A percentile compares a stretch with the other conserved stretches of the same genome.
Conservation (phyloP, 2,797 vertebrate species). For the Vespertilio murinus region DNA sequence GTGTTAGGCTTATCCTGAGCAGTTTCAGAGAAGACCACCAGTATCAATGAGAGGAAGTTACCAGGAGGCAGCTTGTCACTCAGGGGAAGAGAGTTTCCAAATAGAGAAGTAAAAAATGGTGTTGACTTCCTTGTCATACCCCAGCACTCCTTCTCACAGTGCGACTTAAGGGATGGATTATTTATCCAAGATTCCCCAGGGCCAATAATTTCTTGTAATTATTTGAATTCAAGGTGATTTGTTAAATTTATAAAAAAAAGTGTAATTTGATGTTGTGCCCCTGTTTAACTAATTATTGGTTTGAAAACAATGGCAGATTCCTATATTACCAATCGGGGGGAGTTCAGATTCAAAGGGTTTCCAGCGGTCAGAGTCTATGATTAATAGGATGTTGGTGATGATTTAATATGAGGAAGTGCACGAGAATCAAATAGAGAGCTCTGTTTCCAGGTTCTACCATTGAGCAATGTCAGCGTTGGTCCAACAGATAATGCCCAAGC, state of each 20-base stretch:
- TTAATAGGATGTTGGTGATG: not conserved
- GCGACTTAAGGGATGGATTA: not conserved
- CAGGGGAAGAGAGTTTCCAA: constrained; percentile 39
- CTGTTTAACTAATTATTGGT: not conserved
- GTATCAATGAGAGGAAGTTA: not conserved
- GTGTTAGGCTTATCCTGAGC: not conserved
- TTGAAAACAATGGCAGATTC: not conserved
- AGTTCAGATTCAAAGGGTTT: not conserved
- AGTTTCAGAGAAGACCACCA: not conserved
- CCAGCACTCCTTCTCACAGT: not conserved
- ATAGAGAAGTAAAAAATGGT: constrained; percentile 17
- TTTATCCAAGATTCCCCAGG: not conserved
- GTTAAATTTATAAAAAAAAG: not conserved
- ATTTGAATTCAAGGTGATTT: constrained; percentile 28
- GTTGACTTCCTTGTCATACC: not conserved
- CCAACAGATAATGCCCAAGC: not conserved
- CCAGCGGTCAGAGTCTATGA: not conserved
- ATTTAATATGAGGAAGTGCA: not conserved
- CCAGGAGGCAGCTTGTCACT: not conserved
- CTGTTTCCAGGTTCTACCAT: not conserved
- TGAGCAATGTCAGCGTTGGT: not conserved
- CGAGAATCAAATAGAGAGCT: not conserved
- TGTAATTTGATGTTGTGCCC: constrained; percentile 20
- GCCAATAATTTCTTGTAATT: not conserved
- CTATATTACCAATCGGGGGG: not conserved